Percentiles rank a stretch among this genome's conserved stretches.
Evolutionary conservation across 2,113 vertebrate genomes (phyloP).

Genomic region (Catharus minimus): DNA sequence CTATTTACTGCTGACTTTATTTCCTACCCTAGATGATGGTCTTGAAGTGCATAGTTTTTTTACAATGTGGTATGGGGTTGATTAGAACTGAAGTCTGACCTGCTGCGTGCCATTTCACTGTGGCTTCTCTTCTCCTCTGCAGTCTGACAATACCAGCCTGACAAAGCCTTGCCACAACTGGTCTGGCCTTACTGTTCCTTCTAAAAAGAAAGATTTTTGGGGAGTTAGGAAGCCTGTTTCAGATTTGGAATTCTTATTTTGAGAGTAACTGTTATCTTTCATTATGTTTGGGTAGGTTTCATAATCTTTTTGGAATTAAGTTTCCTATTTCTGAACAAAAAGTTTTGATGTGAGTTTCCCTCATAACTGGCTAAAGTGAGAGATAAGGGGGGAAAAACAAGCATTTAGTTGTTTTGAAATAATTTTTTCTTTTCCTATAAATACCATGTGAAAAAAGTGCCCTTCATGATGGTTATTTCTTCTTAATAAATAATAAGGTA

Average conservation of each 20-base stretch:
- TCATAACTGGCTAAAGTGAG: neutral
- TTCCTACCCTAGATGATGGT: neutral
- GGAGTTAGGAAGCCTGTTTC: neutral
- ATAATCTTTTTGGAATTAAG: neutral
- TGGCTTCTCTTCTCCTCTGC: neutral
- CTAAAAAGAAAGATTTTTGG: neutral
- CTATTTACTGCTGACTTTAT: neutral
- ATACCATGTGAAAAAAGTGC: neutral
- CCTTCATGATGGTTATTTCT: neutral
- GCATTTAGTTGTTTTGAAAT: neutral
- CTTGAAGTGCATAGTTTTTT: neutral
- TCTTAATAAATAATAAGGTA: neutral
- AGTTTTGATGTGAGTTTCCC: neutral
- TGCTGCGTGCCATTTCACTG: neutral
- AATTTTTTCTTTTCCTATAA: neutral
- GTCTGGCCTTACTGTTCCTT: neutral
- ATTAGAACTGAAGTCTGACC: neutral
- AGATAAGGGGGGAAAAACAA: fast-evolving
- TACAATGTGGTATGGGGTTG: neutral
- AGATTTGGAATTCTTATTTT: neutral
- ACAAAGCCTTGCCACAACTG: neutral
- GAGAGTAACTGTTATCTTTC: neutral
- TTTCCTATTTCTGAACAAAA: neutral
- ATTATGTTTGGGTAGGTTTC: neutral
- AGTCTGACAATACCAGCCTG: neutral